Conservation (phyloP, 2,113 vertebrate species). For the Prietella phreatophila region DNA sequence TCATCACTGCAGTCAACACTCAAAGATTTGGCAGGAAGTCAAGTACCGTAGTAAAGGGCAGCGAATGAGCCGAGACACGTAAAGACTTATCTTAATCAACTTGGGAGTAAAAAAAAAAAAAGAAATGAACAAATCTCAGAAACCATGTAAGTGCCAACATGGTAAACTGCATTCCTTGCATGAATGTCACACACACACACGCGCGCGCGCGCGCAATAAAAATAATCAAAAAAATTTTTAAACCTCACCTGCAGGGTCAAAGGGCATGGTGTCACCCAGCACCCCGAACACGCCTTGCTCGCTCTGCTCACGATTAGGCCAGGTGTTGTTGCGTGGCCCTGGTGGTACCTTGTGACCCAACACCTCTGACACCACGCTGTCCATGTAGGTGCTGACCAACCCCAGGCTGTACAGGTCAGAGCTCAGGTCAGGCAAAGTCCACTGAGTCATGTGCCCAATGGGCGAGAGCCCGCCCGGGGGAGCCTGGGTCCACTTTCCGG, state of each 20-base stretch:
- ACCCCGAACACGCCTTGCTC: constrained; percentile 88
- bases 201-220: no score
- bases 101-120: neutral
- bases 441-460: constrained; percentile 83
- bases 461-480: constrained; percentile 82
- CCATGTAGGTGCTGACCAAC: constrained; percentile 97
- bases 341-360: constrained; percentile 94
- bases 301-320: constrained; percentile 96
- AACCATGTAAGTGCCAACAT: neutral
- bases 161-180: neutral
- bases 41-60: neutral
- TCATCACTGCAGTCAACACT: neutral
- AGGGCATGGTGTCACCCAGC: constrained; percentile 90
- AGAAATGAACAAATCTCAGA: no score
- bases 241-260: constrained; percentile 91
- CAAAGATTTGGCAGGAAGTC: neutral
- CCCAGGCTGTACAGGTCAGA: constrained; percentile 96
- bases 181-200: neutral
- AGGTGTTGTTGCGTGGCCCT: constrained; percentile 96
- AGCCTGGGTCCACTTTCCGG: constrained; percentile 86
- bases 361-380: constrained; percentile 95
- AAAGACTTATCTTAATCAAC: neutral
- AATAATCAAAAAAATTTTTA: no score
- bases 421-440: constrained; percentile 89
- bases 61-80: neutral